These are phyloP conservation scores for Leptopilina clavipes DNA, from an alignment of 1,140 invertebrate genomes.

Conservation along the genomic window DNA sequence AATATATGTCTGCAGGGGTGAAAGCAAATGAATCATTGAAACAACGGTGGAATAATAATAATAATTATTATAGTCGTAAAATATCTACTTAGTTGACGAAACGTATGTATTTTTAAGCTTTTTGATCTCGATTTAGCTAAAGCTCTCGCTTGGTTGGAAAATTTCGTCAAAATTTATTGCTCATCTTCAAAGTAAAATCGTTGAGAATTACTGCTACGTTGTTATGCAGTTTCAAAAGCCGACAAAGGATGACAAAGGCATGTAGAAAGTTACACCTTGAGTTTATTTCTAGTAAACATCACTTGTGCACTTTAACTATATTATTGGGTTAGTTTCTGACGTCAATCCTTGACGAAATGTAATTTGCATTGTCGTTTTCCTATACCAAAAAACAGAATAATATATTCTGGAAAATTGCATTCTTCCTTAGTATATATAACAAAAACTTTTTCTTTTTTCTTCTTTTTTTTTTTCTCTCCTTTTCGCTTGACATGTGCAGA, in stretches of 20 bases:
- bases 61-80: neutral
- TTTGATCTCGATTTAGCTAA: slow-evolving; percentile 21
- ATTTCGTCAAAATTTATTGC: slow-evolving; percentile 27
- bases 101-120: neutral
- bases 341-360: neutral
- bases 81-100: slow-evolving; percentile 2
- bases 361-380: slow-evolving; percentile 7
- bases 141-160: neutral
- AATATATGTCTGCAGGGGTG: neutral
- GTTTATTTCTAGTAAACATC: slow-evolving; percentile 16
- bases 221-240: neutral
- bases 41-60: neutral
- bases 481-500: no score
- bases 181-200: slow-evolving; percentile 22
- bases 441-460: no score
- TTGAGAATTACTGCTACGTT: neutral
- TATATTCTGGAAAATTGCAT: neutral
- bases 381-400: neutral
- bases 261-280: slow-evolving; percentile 6
- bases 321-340: slow-evolving; percentile 14
- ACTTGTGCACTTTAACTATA: neutral
- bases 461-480: neutral
- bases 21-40: slow-evolving; percentile 11
- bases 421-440: neutral
- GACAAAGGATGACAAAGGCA: slow-evolving; percentile 3